phyloP scores from a whole-genome alignment of 2,888 invertebrate genomes.

The Athalia circularis region DNA sequence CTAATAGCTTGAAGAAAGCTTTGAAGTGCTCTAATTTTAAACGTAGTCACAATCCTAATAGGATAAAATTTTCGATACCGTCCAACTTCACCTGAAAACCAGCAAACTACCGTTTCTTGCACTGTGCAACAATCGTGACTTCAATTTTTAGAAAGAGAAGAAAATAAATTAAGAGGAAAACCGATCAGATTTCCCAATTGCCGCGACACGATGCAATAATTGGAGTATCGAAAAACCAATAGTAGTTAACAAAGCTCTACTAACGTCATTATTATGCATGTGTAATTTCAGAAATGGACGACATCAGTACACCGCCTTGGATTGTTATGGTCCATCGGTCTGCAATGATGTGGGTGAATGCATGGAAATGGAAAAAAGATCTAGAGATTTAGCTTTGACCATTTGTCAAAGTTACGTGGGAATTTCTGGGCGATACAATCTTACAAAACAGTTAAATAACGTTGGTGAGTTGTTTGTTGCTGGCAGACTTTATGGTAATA shows the following conservation, averaged over 20 bases:
- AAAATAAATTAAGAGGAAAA: neutral
- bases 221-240: constrained; percentile 18
- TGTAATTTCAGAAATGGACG: constrained; percentile 70
- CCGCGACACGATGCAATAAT: neutral
- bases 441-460: constrained; percentile 86
- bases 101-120: too few relatives aligned
- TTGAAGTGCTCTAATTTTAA: too few relatives aligned
- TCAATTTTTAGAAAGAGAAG: neutral
- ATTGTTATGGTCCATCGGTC: constrained; percentile 72
- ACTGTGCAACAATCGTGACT: too few relatives aligned
- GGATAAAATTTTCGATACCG: too few relatives aligned
- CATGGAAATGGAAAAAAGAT: constrained; percentile 80
- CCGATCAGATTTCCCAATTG: neutral
- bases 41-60: too few relatives aligned
- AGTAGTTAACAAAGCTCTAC: too few relatives aligned
- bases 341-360: constrained; percentile 78
- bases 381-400: constrained; percentile 81
- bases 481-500: neutral
- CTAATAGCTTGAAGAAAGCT: too few relatives aligned
- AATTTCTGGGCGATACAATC: constrained; percentile 82
- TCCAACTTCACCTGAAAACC: too few relatives aligned
- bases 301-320: constrained; percentile 83
- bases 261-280: too few relatives aligned
- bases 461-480: constrained; percentile 77
- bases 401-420: constrained; percentile 81